phyloP scores from a whole-genome alignment of 1,140 invertebrate species.

The Globodera rostochiensis region DNA sequence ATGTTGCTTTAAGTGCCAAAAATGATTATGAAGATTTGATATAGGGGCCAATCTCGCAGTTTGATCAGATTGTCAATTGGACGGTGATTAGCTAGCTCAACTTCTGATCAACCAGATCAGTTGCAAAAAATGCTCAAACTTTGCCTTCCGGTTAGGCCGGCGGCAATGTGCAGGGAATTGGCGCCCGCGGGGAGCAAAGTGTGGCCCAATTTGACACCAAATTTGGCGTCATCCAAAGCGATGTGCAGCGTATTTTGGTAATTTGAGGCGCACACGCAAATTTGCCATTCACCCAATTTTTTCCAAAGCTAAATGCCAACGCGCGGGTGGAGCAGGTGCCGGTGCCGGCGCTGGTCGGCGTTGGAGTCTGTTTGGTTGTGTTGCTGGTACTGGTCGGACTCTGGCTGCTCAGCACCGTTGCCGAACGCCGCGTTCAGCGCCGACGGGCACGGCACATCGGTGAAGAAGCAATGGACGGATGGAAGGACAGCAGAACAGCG shows the following conservation, averaged over 20 bases:
- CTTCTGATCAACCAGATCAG: too few relatives aligned
- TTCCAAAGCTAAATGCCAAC: neutral
- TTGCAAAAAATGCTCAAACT: neutral
- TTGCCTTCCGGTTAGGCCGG: neutral
- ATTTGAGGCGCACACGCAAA: neutral
- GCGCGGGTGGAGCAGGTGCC: neutral
- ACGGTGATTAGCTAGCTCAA: too few relatives aligned
- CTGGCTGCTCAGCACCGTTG: neutral
- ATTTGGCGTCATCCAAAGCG: slow-evolving; percentile 16
- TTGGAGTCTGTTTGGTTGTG: neutral
- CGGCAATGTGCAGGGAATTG: neutral
- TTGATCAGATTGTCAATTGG: too few relatives aligned
- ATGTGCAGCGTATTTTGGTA: slow-evolving; percentile 21
- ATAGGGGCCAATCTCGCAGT: too few relatives aligned
- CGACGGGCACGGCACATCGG: neutral
- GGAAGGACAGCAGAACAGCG: too few relatives aligned
- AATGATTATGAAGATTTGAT: too few relatives aligned
- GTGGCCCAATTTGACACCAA: slow-evolving; percentile 7
- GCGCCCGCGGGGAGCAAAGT: slow-evolving; percentile 10
- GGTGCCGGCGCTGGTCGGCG: neutral
- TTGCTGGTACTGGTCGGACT: neutral
- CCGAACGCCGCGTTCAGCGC: neutral
- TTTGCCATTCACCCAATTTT: neutral
- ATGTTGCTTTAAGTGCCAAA: too few relatives aligned
- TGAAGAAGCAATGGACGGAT: too few relatives aligned